Percentiles rank a stretch among this genome's conserved stretches.
phyloP scores from a whole-genome alignment of 2,113 vertebrate species.

The Plectropomus leopardus region DNA sequence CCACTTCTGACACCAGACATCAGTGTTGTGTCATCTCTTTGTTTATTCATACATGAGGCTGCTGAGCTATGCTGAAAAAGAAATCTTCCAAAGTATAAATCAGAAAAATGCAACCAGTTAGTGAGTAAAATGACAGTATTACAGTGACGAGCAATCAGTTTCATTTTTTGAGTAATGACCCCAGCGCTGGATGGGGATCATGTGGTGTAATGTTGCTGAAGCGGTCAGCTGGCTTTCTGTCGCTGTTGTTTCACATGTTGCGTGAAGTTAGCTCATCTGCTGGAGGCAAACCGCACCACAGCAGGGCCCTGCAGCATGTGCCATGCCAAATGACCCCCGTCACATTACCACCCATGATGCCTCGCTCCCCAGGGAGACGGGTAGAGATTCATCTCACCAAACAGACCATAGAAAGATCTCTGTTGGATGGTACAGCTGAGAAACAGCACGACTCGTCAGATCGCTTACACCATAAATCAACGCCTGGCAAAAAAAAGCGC shows the following conservation, averaged over 20 bases:
- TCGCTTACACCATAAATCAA: slow-evolving; percentile 39
- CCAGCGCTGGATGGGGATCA: slow-evolving; percentile 23
- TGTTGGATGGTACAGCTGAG: slow-evolving; percentile 56
- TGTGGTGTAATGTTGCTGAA: slow-evolving; percentile 15
- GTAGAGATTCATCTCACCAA: slow-evolving; percentile 51
- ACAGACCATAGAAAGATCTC: slow-evolving; percentile 52
- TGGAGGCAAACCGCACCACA: slow-evolving; percentile 1
- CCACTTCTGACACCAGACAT: slow-evolving; percentile 12
- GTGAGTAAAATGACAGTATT: background rate
- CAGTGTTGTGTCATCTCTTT: background rate
- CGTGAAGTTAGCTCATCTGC: slow-evolving; percentile 37
- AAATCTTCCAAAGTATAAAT: background rate
- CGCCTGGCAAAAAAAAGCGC: background rate
- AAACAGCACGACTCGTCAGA: slow-evolving; percentile 29
- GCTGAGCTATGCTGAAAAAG: background rate
- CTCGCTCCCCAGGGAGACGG: slow-evolving; percentile 19
- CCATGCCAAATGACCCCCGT: slow-evolving; percentile 55
- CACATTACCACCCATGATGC: slow-evolving; percentile 63
- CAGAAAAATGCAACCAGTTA: background rate
- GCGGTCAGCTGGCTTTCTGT: slow-evolving; percentile 18
- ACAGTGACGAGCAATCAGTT: slow-evolving; percentile 8
- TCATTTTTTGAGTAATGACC: slow-evolving; percentile 9
- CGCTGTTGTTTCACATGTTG: slow-evolving; percentile 63
- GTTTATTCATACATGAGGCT: slow-evolving; percentile 13
- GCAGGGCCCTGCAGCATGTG: slow-evolving; percentile 4